A percentile compares a stretch with the other conserved stretches of the same genome.
These are phyloP conservation scores for Asbolus verrucosus DNA, from an alignment of 1,140 invertebrate species.

Conservation along the genomic window DNA sequence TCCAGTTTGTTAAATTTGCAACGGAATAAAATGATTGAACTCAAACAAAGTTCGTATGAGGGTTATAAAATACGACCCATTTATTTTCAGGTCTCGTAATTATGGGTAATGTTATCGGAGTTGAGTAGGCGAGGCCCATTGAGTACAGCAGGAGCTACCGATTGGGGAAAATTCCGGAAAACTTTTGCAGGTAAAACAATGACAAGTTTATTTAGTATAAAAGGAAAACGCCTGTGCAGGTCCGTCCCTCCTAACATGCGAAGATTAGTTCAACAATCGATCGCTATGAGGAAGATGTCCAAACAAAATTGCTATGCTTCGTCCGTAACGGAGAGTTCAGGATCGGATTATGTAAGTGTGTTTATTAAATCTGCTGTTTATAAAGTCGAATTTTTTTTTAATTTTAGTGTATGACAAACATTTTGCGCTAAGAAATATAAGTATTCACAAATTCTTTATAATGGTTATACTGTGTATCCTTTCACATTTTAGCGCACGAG, in stretches of 20 bases:
- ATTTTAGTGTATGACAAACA: no score
- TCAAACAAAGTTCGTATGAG: no score
- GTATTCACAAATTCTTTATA: no score
- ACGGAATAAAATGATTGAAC: neutral
- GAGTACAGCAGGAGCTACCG: conserved; percentile 53
- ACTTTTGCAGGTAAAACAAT: conserved; percentile 56
- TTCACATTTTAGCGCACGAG: no score
- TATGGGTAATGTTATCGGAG: conserved; percentile 43
- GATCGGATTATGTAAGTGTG: no score
- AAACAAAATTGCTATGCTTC: neutral
- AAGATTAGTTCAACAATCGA: conserved; percentile 38
- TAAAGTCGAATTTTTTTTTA: no score
- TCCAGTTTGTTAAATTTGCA: neutral
- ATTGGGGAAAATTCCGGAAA: conserved; percentile 9
- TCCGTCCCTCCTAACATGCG: conserved; percentile 50
- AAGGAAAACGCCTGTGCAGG: no score
- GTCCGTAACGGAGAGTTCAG: conserved; percentile 42
- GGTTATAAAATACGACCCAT: no score
- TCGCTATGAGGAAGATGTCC: conserved; percentile 13
- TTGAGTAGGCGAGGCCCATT: conserved; percentile 57
- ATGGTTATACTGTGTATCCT: no score
- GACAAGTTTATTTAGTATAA: no score
- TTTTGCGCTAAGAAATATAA: no score
- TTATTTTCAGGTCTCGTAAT: conserved; percentile 21
- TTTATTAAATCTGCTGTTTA: no score